Evolutionary conservation across 2,113 vertebrate species (phyloP).

Genomic region (Melanocharis versteri): DNA sequence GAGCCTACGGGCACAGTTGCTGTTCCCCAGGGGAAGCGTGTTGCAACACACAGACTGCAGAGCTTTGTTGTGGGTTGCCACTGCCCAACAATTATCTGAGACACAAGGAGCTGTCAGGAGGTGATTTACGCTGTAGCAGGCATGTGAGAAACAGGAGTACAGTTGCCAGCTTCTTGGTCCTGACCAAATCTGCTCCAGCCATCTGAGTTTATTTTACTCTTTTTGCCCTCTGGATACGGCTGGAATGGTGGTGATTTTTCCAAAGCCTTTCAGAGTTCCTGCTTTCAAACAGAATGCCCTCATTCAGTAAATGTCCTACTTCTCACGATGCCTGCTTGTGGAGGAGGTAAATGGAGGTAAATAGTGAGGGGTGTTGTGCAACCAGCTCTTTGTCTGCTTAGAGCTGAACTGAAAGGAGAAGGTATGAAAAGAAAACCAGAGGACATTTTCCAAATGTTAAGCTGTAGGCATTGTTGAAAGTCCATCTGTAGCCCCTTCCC

Average conservation of each 20-base stretch:
- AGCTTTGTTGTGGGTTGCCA: constrained; percentile 40
- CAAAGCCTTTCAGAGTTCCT: neutral
- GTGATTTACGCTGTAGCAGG: neutral
- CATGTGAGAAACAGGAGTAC: neutral
- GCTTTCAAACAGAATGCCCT: constrained; percentile 15
- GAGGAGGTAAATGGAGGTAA: constrained; percentile 8
- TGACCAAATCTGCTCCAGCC: constrained; percentile 30
- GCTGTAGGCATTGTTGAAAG: neutral
- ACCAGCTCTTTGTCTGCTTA: constrained; percentile 1
- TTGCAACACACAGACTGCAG: constrained; percentile 13
- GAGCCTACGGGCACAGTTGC: neutral
- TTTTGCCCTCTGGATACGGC: constrained; percentile 26
- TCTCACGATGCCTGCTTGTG: neutral
- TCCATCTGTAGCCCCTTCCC: neutral
- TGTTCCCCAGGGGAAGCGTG: neutral
- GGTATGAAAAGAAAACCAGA: neutral
- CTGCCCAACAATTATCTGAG: constrained; percentile 33
- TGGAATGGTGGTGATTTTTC: constrained; percentile 13
- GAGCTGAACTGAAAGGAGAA: constrained; percentile 5
- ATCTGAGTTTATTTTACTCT: constrained; percentile 24
- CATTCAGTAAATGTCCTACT: constrained; percentile 4
- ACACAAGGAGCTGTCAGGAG: constrained; percentile 26
- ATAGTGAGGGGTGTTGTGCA: neutral
- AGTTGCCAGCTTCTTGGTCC: constrained; percentile 29
- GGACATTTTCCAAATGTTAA: neutral